Percentiles rank a stretch among this genome's conserved stretches.
Conservation (phyloP, 2,113 vertebrate species). For the Fregata magnificens region DNA sequence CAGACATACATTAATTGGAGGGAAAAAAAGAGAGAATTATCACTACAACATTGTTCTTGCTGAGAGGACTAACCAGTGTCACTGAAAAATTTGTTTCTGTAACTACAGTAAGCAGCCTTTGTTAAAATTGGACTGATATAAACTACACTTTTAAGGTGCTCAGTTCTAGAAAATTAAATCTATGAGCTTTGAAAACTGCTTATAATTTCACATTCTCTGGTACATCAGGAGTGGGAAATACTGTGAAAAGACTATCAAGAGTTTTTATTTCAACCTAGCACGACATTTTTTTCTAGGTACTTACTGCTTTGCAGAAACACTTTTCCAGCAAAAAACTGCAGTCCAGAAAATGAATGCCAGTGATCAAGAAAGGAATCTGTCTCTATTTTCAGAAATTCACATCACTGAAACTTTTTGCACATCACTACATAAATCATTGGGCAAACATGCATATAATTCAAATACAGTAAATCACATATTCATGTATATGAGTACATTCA, state of each 20-base stretch:
- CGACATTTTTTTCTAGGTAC: background rate
- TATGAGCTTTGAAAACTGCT: background rate
- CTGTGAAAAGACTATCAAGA: background rate
- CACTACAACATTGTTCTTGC: background rate
- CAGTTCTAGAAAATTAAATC: background rate
- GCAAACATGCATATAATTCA: background rate
- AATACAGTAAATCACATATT: background rate
- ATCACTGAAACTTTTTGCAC: background rate
- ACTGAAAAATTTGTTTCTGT: background rate
- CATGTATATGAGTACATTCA: background rate
- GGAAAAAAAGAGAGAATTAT: background rate
- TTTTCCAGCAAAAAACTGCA: background rate
- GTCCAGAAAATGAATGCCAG: background rate
- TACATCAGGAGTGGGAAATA: background rate
- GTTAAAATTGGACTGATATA: background rate
- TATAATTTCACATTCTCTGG: background rate
- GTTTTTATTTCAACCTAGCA: background rate
- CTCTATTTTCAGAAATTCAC: background rate
- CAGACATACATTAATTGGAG: background rate
- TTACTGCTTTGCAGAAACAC: background rate
- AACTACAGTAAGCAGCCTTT: background rate
- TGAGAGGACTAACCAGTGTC: background rate
- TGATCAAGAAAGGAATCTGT: background rate
- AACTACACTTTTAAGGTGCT: background rate
- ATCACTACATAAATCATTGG: background rate